A percentile compares a stretch with the other conserved stretches of the same genome.
phyloP scores from a whole-genome alignment of 2,113 vertebrate species.

The Python bivittatus region DNA sequence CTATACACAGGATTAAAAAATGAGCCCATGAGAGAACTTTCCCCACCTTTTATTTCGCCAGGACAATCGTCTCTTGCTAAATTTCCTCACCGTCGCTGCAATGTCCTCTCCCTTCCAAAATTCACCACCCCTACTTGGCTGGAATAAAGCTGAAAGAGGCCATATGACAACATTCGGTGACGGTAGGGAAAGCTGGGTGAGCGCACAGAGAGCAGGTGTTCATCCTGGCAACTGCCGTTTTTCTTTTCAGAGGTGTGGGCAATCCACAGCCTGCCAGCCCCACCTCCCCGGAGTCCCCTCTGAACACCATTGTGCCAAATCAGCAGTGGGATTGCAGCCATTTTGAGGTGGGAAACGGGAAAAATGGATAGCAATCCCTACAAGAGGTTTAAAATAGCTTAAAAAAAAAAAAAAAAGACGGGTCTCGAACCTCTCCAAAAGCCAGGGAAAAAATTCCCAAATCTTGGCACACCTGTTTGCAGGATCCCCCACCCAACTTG shows the following conservation, averaged over 20 bases:
- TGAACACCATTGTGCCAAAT: not conserved
- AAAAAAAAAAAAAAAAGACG: not conserved
- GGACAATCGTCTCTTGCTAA: not conserved
- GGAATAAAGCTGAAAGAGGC: not conserved
- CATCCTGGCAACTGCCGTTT: not conserved
- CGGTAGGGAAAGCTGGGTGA: not conserved
- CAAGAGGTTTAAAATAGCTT: not conserved
- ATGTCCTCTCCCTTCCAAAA: not conserved
- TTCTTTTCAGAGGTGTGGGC: not conserved
- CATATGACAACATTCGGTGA: not conserved
- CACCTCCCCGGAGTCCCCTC: not conserved
- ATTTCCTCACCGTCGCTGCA: not conserved
- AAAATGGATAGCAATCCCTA: not conserved
- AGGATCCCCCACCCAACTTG: not conserved
- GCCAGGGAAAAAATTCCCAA: not conserved
- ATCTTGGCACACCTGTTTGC: not conserved
- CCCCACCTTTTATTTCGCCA: not conserved
- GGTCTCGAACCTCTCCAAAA: not conserved
- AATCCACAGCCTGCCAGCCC: not conserved
- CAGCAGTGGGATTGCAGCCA: not conserved
- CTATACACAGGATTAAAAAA: not conserved
- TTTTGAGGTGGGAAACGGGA: not conserved
- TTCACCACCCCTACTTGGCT: not conserved
- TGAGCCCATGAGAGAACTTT: not conserved
- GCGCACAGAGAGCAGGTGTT: not conserved